These are phyloP conservation scores for Branchipolynoe longqiensis DNA, from an alignment of 2,888 invertebrate species.

Conservation along the genomic window DNA sequence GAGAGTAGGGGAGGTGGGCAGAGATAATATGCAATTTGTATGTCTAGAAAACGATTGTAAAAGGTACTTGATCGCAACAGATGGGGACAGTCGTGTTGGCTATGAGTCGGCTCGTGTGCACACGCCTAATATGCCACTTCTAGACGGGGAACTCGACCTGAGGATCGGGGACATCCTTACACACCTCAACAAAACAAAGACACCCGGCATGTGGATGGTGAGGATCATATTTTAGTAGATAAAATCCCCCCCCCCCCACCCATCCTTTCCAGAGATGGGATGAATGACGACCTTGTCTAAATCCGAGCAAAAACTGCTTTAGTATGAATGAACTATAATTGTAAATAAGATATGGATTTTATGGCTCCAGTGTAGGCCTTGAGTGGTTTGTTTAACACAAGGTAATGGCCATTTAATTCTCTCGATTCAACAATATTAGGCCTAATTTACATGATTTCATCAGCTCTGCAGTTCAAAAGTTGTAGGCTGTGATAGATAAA, in stretches of 20 bases:
- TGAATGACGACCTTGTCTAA: background rate
- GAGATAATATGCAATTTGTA: no score
- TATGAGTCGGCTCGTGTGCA: conserved; percentile 31
- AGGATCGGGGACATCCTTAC: conserved; percentile 22
- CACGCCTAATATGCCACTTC: conserved; percentile 37
- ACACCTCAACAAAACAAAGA: background rate
- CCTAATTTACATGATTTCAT: no score
- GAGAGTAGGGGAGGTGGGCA: no score
- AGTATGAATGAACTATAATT: background rate
- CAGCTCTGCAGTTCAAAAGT: no score
- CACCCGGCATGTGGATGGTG: conserved; percentile 32
- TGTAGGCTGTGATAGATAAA: no score
- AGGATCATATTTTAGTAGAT: no score
- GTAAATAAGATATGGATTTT: background rate
- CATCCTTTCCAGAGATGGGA: no score
- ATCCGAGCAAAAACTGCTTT: background rate
- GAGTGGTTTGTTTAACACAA: no score
- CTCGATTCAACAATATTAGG: no score
- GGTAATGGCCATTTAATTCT: no score
- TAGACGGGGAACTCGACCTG: conserved; percentile 39
- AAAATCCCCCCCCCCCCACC: no score
- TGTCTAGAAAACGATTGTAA: background rate
- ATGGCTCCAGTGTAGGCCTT: background rate
- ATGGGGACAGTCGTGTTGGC: background rate
- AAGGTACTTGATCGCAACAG: background rate